Evolutionary conservation across 2,113 vertebrate genomes (phyloP), one percentile per base, ranked within the genome.

Genomic region (Lophura nycthemera): DNA sequence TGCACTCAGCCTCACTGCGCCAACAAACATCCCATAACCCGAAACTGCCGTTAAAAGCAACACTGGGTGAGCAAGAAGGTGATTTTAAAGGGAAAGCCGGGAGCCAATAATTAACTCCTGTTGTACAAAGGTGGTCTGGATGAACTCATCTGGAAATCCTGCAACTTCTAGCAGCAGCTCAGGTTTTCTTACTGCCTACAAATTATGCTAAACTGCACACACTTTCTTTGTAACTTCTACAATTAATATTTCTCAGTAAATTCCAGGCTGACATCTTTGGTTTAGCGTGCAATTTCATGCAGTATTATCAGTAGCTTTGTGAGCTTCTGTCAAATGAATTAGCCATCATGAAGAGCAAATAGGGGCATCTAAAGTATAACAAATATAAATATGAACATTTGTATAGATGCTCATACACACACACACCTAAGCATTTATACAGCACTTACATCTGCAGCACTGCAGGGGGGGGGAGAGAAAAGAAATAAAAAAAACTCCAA

Each of bases 91-190:
- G 4, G 13, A 75, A 82, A 94, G 63, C 95, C 52, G 24, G 73
- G 89, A 86, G 89, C 73, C 89, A 96, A 95, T 95, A 76, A 92
- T 95, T 94, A 96, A 91, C 75, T 71, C 30, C 54, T 32, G 18
- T 88, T 43, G 64, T 29, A 75, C 73, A 89, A 89, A 94, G 91
- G 89, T 94, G 91, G 95, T 81, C 76, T 29, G 61, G 73, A 94
- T 94, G 85, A 92, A 91, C 76, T 95, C 91, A 77, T 81, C 82
- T 94, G 89, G 88, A 97, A 96, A 89, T 90, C 89, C 89, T 93
- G 75, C 45, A 93, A 89, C 47, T 95, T 95, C 47, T 27, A 69
- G 34, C 40, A 63, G 67, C 67, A 29, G 25, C 4, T 17, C 61
- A 29, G 10, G 36, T 12, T 63, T 60, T 36, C 16, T 18, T 40